Percentiles rank a stretch among this genome's conserved stretches.
Evolutionary conservation across 2,113 vertebrate species (phyloP).

Genomic region (Sander vitreus): DNA sequence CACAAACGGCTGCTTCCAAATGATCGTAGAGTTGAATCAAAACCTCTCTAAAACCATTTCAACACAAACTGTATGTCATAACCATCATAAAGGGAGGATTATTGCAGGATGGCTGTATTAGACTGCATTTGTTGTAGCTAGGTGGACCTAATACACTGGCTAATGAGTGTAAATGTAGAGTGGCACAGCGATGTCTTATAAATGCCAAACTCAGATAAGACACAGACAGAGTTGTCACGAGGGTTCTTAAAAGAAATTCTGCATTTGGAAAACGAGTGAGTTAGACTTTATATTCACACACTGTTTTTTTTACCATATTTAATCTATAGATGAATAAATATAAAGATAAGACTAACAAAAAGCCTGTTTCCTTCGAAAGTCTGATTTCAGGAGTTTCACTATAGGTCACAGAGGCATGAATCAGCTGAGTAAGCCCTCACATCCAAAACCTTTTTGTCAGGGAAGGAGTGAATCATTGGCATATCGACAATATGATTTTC

Average conservation of each 20-base stretch:
- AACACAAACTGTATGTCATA: not conserved
- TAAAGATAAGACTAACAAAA: not conserved
- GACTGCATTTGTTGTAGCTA: not conserved
- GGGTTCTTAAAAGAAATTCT: not conserved
- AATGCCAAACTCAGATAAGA: not conserved
- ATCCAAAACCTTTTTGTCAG: conserved; percentile 19
- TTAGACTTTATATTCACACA: not conserved
- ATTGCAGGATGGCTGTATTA: not conserved
- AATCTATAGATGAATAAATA: not conserved
- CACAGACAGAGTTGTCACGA: not conserved
- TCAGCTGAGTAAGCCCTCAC: conserved; percentile 50
- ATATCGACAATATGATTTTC: conserved; percentile 48
- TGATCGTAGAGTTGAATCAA: not conserved
- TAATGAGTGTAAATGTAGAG: not conserved
- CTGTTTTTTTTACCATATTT: not conserved
- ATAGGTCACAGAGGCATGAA: not conserved
- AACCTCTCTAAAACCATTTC: not conserved
- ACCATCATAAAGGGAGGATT: not conserved
- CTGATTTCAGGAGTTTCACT: conserved; percentile 21
- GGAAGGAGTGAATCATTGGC: conserved; percentile 71
- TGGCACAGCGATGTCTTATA: not conserved
- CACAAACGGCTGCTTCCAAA: not conserved
- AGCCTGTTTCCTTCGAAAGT: conserved; percentile 11
- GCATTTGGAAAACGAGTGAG: not conserved
- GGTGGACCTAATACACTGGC: not conserved